phyloP scores from a whole-genome alignment of 2,888 invertebrate species.

The Chrysotoxum bicinctum region DNA sequence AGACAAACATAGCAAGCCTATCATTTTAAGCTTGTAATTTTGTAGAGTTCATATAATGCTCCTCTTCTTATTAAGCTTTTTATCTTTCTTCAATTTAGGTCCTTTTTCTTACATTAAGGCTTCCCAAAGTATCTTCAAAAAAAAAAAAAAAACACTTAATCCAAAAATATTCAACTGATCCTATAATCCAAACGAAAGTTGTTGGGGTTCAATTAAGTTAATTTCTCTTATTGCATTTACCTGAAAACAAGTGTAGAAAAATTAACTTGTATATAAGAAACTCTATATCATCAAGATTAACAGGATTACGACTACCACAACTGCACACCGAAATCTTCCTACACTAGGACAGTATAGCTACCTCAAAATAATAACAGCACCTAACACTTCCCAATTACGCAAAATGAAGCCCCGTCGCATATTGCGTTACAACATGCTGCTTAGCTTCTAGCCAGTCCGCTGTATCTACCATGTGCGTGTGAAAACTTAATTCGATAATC shows the following conservation, averaged over 20 bases:
- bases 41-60: too few relatives aligned
- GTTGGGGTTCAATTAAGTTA: background rate
- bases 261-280: background rate
- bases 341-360: background rate
- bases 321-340: background rate
- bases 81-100: too few relatives aligned
- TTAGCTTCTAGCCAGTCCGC: background rate
- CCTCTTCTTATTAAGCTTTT: too few relatives aligned
- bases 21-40: too few relatives aligned
- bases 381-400: background rate
- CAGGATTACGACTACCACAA: conserved; percentile 10
- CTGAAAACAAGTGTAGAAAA: conserved; percentile 1
- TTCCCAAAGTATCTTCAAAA: background rate
- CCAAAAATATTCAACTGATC: background rate
- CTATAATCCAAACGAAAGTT: background rate
- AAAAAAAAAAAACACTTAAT: background rate
- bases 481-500: conserved; percentile 71
- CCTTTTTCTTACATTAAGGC: background rate
- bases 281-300: conserved; percentile 4
- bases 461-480: conserved; percentile 36
- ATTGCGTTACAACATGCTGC: conserved; percentile 6
- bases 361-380: background rate
- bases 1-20: too few relatives aligned
- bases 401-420: background rate
- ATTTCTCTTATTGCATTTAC: background rate